phyloP scores from a whole-genome alignment of 2,113 vertebrate genomes.

The Vidua chalybeata region DNA sequence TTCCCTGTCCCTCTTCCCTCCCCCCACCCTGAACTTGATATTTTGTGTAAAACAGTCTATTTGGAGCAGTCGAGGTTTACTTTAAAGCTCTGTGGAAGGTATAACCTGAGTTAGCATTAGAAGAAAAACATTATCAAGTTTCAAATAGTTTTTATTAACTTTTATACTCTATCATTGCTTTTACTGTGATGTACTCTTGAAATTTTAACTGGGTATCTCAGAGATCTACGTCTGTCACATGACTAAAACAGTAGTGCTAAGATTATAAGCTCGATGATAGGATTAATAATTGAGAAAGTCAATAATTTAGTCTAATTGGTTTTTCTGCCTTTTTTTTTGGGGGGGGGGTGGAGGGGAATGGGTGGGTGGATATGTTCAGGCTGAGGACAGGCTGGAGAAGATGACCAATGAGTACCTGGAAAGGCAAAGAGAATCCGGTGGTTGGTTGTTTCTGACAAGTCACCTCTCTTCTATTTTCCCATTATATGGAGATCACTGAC shows the following conservation, averaged over 20 bases:
- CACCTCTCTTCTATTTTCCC: accelerated
- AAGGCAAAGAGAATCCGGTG: accelerated
- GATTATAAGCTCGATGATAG: accelerated
- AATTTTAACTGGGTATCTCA: too few species aligned
- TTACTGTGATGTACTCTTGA: too few species aligned
- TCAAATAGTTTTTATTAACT: background rate
- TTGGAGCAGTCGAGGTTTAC: accelerated
- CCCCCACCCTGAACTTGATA: accelerated
- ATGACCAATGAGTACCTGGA: accelerated
- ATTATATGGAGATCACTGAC: accelerated
- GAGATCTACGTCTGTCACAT: accelerated
- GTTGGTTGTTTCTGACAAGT: too few species aligned
- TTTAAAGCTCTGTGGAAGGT: accelerated
- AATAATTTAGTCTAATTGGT: accelerated
- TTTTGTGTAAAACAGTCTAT: accelerated
- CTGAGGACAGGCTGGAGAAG: background rate
- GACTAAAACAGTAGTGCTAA: accelerated
- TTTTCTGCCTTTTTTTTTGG: too few species aligned
- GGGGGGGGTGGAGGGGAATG: too few species aligned
- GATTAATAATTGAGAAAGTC: background rate
- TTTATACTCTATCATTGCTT: accelerated
- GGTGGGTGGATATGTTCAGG: background rate
- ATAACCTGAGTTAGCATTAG: accelerated
- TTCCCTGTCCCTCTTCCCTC: accelerated
- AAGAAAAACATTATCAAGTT: accelerated